Evolutionary conservation across 2,113 vertebrate genomes (phyloP).

Genomic region (Ahaetulla prasina): DNA sequence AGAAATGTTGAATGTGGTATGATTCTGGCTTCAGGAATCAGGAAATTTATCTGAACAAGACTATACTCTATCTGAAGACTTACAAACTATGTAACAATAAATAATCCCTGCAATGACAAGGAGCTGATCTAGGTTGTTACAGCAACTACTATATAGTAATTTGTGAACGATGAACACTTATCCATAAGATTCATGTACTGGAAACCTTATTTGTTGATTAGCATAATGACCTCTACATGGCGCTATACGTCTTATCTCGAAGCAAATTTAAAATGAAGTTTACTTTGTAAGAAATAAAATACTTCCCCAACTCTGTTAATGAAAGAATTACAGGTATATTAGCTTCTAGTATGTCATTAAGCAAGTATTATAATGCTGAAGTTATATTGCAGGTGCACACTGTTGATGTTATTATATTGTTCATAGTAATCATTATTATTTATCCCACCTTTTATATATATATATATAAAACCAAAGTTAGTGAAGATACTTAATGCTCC

Average conservation of each 20-base stretch:
- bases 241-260: background rate
- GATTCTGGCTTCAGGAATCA: background rate
- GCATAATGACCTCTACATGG: background rate
- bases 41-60: background rate
- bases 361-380: background rate
- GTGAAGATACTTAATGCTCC: background rate
- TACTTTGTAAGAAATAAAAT: background rate
- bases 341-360: background rate
- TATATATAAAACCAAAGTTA: background rate
- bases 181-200: background rate
- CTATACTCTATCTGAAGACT: background rate
- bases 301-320: background rate
- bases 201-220: background rate
- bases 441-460: background rate
- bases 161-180: background rate
- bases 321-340: background rate
- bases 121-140: background rate
- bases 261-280: background rate
- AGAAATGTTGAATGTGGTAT: background rate
- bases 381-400: background rate
- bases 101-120: background rate
- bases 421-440: background rate
- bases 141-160: background rate
- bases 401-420: background rate
- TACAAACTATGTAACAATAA: background rate